A percentile compares a stretch with the other conserved stretches of the same genome.
phyloP scores from a whole-genome alignment of 2,113 vertebrate species.

The Eudyptes chrysolophus region DNA sequence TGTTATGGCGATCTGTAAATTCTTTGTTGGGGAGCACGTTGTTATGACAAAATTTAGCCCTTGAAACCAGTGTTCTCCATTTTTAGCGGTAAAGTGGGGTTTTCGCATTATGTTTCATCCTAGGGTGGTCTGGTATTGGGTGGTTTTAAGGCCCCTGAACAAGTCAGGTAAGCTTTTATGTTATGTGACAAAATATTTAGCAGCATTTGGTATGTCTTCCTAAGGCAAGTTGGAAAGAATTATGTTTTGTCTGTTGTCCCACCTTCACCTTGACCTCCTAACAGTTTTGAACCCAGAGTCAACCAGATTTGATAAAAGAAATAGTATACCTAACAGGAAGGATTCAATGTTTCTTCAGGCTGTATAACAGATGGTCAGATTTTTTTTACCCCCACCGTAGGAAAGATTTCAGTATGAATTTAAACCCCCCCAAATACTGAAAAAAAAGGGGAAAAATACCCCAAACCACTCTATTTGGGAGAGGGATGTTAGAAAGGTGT shows the following conservation, averaged over 20 bases:
- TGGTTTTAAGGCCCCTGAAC: neutral
- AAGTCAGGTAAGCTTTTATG: neutral
- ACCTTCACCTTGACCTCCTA: neutral
- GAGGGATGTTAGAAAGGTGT: neutral
- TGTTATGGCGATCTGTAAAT: fast-evolving
- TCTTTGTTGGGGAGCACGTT: fast-evolving
- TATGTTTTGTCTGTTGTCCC: neutral
- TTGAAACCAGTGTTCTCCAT: neutral
- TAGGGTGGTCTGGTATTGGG: neutral
- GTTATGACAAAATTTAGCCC: neutral
- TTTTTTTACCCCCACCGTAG: neutral
- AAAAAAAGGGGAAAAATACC: neutral
- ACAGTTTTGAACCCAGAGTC: neutral
- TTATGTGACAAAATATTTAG: neutral
- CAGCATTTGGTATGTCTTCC: neutral
- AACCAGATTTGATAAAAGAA: neutral
- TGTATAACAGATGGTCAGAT: neutral
- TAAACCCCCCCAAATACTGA: neutral
- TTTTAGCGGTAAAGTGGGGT: neutral
- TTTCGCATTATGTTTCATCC: neutral
- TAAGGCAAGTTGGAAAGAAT: neutral
- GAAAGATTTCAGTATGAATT: neutral
- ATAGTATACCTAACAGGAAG: neutral
- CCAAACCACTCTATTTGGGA: neutral
- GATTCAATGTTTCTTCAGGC: neutral